Evolutionary conservation across 1,140 invertebrate genomes (phyloP).

Genomic region (Papilio polyxenes): DNA sequence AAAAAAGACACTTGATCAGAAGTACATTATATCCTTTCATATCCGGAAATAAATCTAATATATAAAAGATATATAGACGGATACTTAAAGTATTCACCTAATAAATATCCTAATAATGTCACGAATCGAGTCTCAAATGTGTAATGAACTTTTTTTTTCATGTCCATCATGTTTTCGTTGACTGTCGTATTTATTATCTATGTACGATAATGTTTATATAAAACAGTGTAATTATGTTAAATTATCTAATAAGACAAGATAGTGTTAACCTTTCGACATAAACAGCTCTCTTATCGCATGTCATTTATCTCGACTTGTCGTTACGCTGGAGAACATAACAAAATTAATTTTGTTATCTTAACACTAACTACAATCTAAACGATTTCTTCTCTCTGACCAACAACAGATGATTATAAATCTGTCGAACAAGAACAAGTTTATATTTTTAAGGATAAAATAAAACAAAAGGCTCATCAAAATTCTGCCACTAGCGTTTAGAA

Average conservation of each 20-base stretch:
- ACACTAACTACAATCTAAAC: neutral
- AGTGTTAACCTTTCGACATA: conserved; percentile 40
- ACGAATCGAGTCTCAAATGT: neutral
- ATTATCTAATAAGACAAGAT: conserved; percentile 26
- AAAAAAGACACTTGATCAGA: no score
- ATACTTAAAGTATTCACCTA: neutral
- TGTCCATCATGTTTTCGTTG: neutral
- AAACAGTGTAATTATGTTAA: conserved; percentile 39
- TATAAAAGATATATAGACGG: no score
- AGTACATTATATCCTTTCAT: no score
- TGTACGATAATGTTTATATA: conserved; percentile 41
- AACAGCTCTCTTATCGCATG: conserved; percentile 5
- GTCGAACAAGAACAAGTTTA: neutral
- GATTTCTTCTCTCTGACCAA: neutral
- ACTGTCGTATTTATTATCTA: conserved; percentile 33
- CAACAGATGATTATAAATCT: neutral
- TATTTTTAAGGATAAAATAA: neutral
- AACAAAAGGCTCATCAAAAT: neutral
- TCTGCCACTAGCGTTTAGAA: neutral
- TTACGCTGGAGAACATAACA: neutral
- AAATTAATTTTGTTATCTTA: neutral
- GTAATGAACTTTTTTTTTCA: neutral
- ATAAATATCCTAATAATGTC: neutral
- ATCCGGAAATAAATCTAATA: no score
- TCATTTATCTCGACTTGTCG: conserved; percentile 3